Base-by-base conservation (phyloP, 2,113 vertebrate genomes). In the Toxostoma redivivum region DNA sequence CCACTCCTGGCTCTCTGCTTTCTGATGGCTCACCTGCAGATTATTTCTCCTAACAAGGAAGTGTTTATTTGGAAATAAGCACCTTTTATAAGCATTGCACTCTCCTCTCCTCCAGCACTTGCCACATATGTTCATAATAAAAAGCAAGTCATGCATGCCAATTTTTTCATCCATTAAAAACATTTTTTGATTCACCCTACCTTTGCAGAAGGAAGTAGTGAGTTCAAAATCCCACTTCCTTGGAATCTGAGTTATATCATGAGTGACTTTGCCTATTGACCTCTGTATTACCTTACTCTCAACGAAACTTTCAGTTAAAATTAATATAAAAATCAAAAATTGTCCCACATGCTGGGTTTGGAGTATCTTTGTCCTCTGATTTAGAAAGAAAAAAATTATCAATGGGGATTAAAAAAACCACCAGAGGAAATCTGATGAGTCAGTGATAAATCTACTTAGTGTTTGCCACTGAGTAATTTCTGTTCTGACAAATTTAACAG, bases 181-280 rank as follows among this genome's bases (percentile, higher is more conserved):
- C 23, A 62, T 9, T 56, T 64, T 48, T 24, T 50, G 54, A 83
- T 76, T 40, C 3, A 65, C 62, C 31, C 22, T 65, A 82, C 73
- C 90, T 96, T 94, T 88, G 35, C 66, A 90, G 47, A 95, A 87
- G 48, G 38, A 85, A 93, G 47, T 38, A 80, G 33, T 23, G 53
- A 88, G 44, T 93, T 95, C 20, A 92, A 61, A 93, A 91, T 45
- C 15, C 18, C 45, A 87, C 25, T 94, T 91, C 60, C 71, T 74
- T 86, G 74, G 40, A 94, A 90, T 91, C 95, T 94, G 50, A 94
- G 62, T 95, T 92, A 83, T 13, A 78, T 58, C 33, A 92, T 51
- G 27, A 86, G 23, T n/a, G 30, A 37, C 40, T 95, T 92, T 90
- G 82, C 72, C 72, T 86, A 73, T 31, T 87, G 66, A 87, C 86